phyloP scores from a whole-genome alignment of 2,888 invertebrate genomes.

The Tipula unca region DNA sequence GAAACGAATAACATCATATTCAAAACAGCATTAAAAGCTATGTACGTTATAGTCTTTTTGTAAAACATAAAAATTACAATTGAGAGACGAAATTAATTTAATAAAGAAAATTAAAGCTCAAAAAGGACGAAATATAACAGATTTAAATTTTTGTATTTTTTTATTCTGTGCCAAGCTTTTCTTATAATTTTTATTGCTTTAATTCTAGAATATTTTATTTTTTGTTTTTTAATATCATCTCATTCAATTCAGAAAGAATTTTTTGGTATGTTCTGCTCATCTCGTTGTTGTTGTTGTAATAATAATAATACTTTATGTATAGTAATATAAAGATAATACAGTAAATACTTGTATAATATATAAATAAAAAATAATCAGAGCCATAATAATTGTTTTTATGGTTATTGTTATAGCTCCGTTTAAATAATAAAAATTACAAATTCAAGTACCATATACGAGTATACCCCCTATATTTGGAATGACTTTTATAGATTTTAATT shows the following conservation, averaged over 20 bases:
- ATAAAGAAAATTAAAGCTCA: neutral
- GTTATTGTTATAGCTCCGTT: neutral
- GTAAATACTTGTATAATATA: neutral
- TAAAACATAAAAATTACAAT: neutral
- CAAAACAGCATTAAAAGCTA: neutral
- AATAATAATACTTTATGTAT: neutral
- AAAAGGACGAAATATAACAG: neutral
- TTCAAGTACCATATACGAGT: neutral
- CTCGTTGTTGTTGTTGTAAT: neutral
- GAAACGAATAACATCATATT: neutral
- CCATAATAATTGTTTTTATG: neutral
- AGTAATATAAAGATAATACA: neutral
- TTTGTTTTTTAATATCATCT: neutral
- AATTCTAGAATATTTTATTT: too few relatives aligned
- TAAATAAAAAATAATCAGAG: neutral
- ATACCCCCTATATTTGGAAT: neutral
- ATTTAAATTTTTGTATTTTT: neutral
- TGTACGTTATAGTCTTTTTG: neutral
- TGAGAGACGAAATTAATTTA: neutral
- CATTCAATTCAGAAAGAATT: neutral
- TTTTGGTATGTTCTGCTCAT: neutral
- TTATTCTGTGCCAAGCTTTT: neutral
- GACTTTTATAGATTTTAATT: neutral
- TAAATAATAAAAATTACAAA: neutral
- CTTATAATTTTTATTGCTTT: neutral